Evolutionary conservation across 2,797 vertebrate species (phyloP).

Genomic region (Pseudochaenichthys georgianus): DNA sequence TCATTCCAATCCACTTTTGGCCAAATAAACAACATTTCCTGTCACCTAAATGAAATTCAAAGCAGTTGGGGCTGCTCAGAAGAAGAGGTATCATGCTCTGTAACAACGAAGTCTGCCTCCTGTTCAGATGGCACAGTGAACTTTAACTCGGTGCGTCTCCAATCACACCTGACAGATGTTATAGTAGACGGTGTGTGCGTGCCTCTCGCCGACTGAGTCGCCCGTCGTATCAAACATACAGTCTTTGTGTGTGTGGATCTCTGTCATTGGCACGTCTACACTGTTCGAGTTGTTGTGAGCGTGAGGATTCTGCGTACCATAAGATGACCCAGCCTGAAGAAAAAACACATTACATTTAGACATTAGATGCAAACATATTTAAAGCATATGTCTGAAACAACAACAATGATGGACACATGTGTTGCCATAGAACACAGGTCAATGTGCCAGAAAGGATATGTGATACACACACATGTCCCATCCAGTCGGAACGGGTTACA

Average conservation of each 20-base stretch:
- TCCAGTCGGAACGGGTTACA: too few species aligned
- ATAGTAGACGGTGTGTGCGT: slow-evolving; percentile 85
- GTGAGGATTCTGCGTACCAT: slow-evolving; percentile 65
- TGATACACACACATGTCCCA: too few species aligned
- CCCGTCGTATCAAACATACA: slow-evolving; percentile 76
- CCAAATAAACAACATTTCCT: background rate
- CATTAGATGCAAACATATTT: background rate
- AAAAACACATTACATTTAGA: slow-evolving; percentile 12
- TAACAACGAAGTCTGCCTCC: background rate
- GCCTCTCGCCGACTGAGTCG: slow-evolving; percentile 65
- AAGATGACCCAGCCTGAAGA: slow-evolving; percentile 69
- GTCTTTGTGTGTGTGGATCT: slow-evolving; percentile 78
- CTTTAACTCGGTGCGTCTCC: background rate
- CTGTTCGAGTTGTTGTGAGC: slow-evolving; percentile 52
- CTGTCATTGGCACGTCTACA: slow-evolving; percentile 76
- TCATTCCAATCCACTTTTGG: background rate
- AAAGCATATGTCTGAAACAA: background rate
- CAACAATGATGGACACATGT: background rate
- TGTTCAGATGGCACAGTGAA: slow-evolving; percentile 45
- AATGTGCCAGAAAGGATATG: background rate
- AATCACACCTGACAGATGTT: slow-evolving; percentile 91
- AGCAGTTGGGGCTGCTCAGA: background rate
- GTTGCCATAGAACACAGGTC: background rate
- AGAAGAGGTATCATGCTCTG: background rate
- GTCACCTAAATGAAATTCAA: background rate